A percentile compares a stretch with the other conserved stretches of the same genome.
phyloP scores from a whole-genome alignment of 2,113 vertebrate species.

The Nesoenas mayeri region DNA sequence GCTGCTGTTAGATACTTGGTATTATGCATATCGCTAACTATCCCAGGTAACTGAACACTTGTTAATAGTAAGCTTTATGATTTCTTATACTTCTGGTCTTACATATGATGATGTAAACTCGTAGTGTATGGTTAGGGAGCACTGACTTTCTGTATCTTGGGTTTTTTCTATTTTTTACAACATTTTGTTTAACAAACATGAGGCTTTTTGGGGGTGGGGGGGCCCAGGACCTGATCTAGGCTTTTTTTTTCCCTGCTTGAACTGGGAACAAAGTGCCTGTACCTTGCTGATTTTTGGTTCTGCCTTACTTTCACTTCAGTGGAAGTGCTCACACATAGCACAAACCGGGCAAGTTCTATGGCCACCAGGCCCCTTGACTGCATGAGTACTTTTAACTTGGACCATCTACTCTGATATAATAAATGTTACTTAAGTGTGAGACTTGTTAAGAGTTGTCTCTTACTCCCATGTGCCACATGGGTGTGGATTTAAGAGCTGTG shows the following conservation, averaged over 20 bases:
- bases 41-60: not conserved
- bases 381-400: conserved; percentile 57
- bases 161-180: conserved; percentile 64
- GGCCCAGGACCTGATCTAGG: conserved; percentile 55
- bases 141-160: conserved; percentile 40
- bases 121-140: conserved; percentile 40
- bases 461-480: too few relatives aligned
- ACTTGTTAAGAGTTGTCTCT: not conserved
- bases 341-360: conserved; percentile 31
- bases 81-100: conserved; percentile 57
- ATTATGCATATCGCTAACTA: not conserved
- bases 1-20: not conserved
- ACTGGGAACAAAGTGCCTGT: conserved; percentile 69
- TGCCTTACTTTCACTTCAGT: conserved; percentile 68
- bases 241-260: conserved; percentile 57
- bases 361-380: conserved; percentile 25
- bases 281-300: conserved; percentile 61
- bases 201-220: conserved; percentile 10
- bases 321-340: conserved; percentile 53
- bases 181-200: conserved; percentile 42
- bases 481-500: not conserved
- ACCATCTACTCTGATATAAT: conserved; percentile 57
- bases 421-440: conserved; percentile 59
- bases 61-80: conserved; percentile 13
- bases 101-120: conserved; percentile 36